These are phyloP conservation scores for Oeneis ivallda DNA, from an alignment of 2,888 invertebrate species.

Conservation along the genomic window DNA sequence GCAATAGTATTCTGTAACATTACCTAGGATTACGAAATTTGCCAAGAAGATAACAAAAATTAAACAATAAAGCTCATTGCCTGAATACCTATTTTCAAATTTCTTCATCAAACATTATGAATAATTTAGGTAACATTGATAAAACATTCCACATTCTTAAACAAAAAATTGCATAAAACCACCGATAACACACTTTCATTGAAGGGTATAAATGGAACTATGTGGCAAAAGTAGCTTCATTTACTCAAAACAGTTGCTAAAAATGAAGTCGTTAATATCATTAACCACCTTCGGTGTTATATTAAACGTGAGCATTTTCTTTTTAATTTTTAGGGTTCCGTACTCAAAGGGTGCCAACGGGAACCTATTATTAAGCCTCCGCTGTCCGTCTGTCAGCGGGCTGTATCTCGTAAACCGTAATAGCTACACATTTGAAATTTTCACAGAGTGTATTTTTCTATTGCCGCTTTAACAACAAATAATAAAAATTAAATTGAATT, in stretches of 20 bases:
- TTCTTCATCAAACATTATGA: background rate
- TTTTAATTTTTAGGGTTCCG: too few species aligned
- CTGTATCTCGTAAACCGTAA: too few species aligned
- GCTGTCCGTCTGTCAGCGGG: too few species aligned
- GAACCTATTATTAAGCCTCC: too few species aligned
- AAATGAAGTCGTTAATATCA: conserved; percentile 34
- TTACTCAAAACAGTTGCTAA: conserved; percentile 19
- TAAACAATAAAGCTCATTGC: background rate
- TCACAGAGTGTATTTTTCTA: too few species aligned
- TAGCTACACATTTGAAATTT: too few species aligned
- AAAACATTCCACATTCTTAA: conserved; percentile 16
- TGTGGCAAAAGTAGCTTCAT: background rate
- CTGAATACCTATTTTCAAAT: background rate
- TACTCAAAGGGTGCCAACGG: too few species aligned
- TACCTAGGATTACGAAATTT: too few species aligned
- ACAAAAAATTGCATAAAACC: conserved; percentile 18
- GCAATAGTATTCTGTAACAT: too few species aligned
- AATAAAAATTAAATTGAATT: too few species aligned
- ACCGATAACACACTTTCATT: conserved; percentile 13
- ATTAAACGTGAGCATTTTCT: conserved; percentile 27
- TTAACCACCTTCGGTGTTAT: background rate
- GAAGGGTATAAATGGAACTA: conserved; percentile 30
- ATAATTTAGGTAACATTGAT: conserved; percentile 29
- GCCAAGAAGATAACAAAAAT: too few species aligned
- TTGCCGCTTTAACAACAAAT: too few species aligned